Evolutionary conservation across 2,888 invertebrate genomes (phyloP), one percentile per base, ranked within the genome.

Genomic region (Busseola fusca): DNA sequence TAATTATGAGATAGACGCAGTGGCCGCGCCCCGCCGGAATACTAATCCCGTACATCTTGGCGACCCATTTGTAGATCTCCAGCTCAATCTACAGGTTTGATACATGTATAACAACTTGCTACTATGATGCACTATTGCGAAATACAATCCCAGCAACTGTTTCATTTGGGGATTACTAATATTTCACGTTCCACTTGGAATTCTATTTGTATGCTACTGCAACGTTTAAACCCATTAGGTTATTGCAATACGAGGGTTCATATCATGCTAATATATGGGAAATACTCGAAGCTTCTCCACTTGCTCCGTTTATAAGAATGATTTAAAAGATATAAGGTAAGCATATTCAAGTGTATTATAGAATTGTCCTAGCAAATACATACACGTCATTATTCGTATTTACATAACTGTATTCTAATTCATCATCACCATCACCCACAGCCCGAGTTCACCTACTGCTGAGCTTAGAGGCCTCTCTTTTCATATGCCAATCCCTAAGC

Each of bases 151-250:
- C 73, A 64, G 56, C 60, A 66, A 64, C 77, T 42, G 63, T 72
- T 84, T 65, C 71, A 72, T 78, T 82, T 71, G 37, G 73, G 82
- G 63, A 80, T 74, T 68, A 70, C 78, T 74, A 71, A 76, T 76
- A 84, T 84, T 84, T 83, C 76, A 73, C 72, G 68, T 72, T 64
- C 76, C 85, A 84, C 83, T 84, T 82, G 80, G 78, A 69, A 68
- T 80, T 84, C 76, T 80, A 83, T 84, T 84, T 82, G 80, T 76
- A 74, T 63, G 70, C 69, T 60, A 64, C 65, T 72, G 70, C 64
- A 80, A 60, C 59, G 75, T 72, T 72, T 69, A 72, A 74, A 80
- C 73, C 83, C 76, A 82, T 78, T 83, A 82, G 75, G 69, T 76
- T 84, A 84, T 83, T 84, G 72, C 67, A 73, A 68, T 82, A 69